These are phyloP conservation scores for Dendrolimus pini DNA, from an alignment of 2,888 invertebrate genomes.

Conservation along the genomic window DNA sequence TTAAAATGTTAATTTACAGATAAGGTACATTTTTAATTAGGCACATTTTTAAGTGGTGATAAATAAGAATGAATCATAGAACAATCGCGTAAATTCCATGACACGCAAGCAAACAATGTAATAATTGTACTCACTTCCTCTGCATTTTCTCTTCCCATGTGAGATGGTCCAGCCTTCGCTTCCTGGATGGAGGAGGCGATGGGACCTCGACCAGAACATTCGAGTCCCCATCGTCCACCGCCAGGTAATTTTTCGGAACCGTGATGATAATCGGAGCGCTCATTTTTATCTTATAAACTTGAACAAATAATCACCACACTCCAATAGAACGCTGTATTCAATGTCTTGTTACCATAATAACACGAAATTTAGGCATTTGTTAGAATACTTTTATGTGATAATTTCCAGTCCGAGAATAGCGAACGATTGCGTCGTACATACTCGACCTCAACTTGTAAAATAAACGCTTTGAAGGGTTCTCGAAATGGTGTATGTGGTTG, in stretches of 20 bases:
- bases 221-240: conserved; percentile 52
- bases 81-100: conserved; percentile 16
- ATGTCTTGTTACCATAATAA: conserved; percentile 49
- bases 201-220: conserved; percentile 45
- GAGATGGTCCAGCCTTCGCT: conserved; percentile 88
- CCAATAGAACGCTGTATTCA: conserved; percentile 26
- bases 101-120: conserved; percentile 37
- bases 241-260: conserved; percentile 65
- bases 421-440: conserved; percentile 58
- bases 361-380: conserved; percentile 29
- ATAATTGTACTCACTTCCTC: conserved; percentile 83
- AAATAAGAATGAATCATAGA: conserved; percentile 6
- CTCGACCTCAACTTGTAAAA: conserved; percentile 44
- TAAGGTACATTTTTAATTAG: too few species aligned
- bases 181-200: conserved; percentile 61
- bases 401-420: conserved; percentile 38
- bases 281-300: conserved; percentile 45
- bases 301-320: conserved; percentile 32
- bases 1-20: background rate
- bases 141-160: conserved; percentile 92
- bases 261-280: conserved; percentile 72
- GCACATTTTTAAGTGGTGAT: background rate
- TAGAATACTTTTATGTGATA: conserved; percentile 45
- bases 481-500: conserved; percentile 54
- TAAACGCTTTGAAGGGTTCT: conserved; percentile 36